Percentiles rank a stretch among this genome's conserved stretches.
phyloP scores from a whole-genome alignment of 2,888 invertebrate genomes.

The Ochropleura plecta region DNA sequence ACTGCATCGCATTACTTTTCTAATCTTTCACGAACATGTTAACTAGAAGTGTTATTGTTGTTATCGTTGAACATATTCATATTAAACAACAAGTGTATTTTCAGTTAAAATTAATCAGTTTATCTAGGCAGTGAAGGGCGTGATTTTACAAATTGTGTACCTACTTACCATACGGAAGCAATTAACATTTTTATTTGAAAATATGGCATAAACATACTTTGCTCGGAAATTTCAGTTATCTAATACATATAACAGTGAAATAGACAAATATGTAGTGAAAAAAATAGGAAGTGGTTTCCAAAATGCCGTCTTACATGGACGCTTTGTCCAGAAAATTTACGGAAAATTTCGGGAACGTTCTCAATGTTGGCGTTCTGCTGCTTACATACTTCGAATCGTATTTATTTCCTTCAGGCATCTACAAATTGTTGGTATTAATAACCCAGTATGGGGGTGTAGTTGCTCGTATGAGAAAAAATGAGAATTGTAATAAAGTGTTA shows the following conservation, averaged over 20 bases:
- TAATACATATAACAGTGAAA: not conserved
- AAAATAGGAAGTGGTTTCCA: constrained; percentile 10
- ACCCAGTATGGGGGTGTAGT: constrained; percentile 72
- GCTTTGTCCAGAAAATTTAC: constrained; percentile 64
- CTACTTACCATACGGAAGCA: not conserved
- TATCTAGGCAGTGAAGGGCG: constrained; percentile 22
- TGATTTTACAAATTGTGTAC: constrained; percentile 15
- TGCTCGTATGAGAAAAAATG: constrained; percentile 36
- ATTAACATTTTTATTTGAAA: not conserved
- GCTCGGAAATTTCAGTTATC: not conserved
- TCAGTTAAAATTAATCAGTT: constrained; percentile 33
- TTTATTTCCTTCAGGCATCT: constrained; percentile 74
- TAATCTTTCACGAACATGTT: constrained; percentile 31
- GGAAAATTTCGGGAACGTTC: constrained; percentile 58
- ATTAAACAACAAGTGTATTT: constrained; percentile 13
- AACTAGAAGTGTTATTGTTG: constrained; percentile 7
- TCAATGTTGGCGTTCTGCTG: constrained; percentile 65
- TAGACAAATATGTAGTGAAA: constrained; percentile 21
- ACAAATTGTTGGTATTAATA: constrained; percentile 78
- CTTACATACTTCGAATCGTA: constrained; percentile 77
- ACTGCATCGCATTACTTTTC: constrained; percentile 38
- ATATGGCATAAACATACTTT: not conserved
- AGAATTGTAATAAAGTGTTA: constrained; percentile 39
- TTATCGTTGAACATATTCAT: constrained; percentile 34
- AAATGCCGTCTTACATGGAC: constrained; percentile 46